Evolutionary conservation across 2,888 invertebrate genomes (phyloP), one percentile per base, ranked within the genome.

Genomic region (Chelonus formosanus): DNA sequence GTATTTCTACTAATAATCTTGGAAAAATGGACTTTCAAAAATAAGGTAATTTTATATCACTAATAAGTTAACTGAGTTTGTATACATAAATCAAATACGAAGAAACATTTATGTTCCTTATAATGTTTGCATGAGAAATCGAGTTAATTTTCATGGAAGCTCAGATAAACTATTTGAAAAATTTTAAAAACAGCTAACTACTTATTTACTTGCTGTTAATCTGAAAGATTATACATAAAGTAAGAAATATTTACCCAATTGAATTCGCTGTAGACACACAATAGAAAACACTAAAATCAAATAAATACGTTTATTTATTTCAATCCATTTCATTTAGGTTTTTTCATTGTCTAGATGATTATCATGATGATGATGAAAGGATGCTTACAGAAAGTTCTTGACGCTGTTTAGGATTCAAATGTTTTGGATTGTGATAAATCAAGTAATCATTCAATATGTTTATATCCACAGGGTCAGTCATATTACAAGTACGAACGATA

Each of bases 231-330:
- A 20, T 20, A 20, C 20, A 20, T 20, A 20, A 20, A 20, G 20
- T 20, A 20, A 20, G 2, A 7, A 3, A 45, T 34, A 48, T 73
- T 73, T 48, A 77, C 77, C 74, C 76, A 76, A 52, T 72, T 72
- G 63, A 74, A 74, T 60, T 76, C 72, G 59, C 45, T 70, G 71
- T 75, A 77, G n/a, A 76, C 63, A 60, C 77, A 76, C 45, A 76
- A 72, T 20, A 77, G 73, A 66, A 77, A 77, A 65, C 77, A 76
- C 74, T 76, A 72, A 7, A 70, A 75, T 10, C 10, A 2, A 34
- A 48, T 47, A 44, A 53, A 47, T 35, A 40, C 34, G 43, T 43
- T 47, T 47, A 56, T 34, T 47, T 31, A 35, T 58, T 10, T 36
- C 31, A 31, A 54, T 47, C n/a, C 20, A 20, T 20, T 20, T 20